These are phyloP conservation scores for Galerucella pusilla DNA, from an alignment of 2,888 invertebrate genomes.

Conservation along the genomic window DNA sequence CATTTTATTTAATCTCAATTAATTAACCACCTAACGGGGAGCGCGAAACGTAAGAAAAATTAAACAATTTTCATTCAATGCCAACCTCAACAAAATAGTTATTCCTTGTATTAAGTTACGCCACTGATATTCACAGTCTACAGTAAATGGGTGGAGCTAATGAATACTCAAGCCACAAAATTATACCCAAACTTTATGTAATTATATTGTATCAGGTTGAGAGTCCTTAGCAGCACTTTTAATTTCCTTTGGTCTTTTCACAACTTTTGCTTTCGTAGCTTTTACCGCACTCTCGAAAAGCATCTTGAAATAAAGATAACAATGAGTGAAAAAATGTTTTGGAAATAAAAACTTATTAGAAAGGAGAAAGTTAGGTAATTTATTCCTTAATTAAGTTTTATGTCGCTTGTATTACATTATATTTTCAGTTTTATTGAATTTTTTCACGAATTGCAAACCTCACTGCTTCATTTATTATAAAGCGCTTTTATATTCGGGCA, in stretches of 20 bases:
- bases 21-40: too few relatives aligned
- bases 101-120: conserved; percentile 18
- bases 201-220: conserved; percentile 49
- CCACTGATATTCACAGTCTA: conserved; percentile 36
- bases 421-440: conserved; percentile 17
- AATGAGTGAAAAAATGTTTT: conserved; percentile 31
- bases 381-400: conserved; percentile 17
- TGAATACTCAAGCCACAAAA: conserved; percentile 49
- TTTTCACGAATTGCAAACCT: not conserved
- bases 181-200: conserved; percentile 48
- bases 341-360: conserved; percentile 17
- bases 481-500: not conserved
- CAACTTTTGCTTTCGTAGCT: conserved; percentile 27
- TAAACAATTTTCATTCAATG: too few relatives aligned
- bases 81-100: too few relatives aligned
- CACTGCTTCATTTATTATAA: not conserved
- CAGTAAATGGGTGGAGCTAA: conserved; percentile 39
- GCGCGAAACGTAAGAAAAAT: too few relatives aligned
- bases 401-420: not conserved
- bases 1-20: too few relatives aligned
- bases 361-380: conserved; percentile 11
- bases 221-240: conserved; percentile 42
- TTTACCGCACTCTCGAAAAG: conserved; percentile 13
- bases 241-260: conserved; percentile 35
- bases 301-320: conserved; percentile 32